Conservation (phyloP, 2,797 vertebrate genomes). For the Coregonus ussuriensis region DNA sequence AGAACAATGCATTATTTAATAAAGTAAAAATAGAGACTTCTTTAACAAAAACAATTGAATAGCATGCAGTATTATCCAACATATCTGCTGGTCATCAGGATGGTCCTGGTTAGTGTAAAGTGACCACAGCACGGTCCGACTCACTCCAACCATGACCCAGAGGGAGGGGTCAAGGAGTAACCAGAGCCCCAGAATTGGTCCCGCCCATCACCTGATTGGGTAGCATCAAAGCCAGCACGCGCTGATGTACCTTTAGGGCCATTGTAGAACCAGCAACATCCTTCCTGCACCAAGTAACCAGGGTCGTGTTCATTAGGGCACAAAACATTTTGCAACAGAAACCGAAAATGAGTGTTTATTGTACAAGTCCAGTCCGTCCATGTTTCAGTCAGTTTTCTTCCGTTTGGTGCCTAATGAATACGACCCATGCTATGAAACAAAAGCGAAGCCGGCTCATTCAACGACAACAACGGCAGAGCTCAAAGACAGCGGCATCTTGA, state of each 20-base stretch:
- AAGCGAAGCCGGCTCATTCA: conserved; percentile 64
- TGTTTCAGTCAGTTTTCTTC: neutral
- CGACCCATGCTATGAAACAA: conserved; percentile 19
- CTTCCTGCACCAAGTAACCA: conserved; percentile 47
- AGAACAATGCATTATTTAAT: conserved; percentile 64
- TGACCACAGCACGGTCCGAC: conserved; percentile 37
- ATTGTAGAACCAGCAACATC: conserved; percentile 48
- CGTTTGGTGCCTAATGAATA: neutral
- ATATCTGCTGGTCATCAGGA: conserved; percentile 42
- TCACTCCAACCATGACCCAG: conserved; percentile 35
- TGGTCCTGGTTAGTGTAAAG: conserved; percentile 35
- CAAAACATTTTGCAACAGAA: neutral
- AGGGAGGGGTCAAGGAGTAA: conserved; percentile 24
- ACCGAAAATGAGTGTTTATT: neutral
- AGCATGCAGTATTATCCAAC: conserved; percentile 65
- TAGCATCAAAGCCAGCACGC: conserved; percentile 25
- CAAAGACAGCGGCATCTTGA: conserved; percentile 36
- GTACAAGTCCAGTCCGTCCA: neutral
- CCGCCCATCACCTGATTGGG: conserved; percentile 6
- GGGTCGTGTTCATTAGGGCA: conserved; percentile 4
- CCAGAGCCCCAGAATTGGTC: neutral
- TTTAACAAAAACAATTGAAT: conserved; percentile 55
- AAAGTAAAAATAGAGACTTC: conserved; percentile 61
- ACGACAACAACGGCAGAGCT: conserved; percentile 40
- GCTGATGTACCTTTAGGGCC: conserved; percentile 53